These are phyloP conservation scores for Eunapius fragilis DNA, from an alignment of 37 sponge, comb jelly and placozoan genomes.

Conservation along the genomic window DNA sequence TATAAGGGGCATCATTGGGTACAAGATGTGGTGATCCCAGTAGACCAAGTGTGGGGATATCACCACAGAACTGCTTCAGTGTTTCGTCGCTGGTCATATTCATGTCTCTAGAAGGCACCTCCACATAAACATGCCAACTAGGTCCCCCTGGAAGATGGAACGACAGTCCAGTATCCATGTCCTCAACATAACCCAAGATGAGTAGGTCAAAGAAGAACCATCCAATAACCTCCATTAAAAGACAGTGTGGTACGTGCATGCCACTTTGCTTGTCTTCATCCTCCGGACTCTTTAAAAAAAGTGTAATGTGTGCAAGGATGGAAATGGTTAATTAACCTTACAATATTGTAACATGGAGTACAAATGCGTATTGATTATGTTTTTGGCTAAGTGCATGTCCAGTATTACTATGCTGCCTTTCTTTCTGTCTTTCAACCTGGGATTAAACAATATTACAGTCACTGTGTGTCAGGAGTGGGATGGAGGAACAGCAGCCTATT, in stretches of 20 bases:
- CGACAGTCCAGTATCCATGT: slow-evolving; percentile 69
- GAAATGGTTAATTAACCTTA: too few species aligned
- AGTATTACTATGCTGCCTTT: too few species aligned
- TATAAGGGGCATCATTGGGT: slow-evolving; percentile 31
- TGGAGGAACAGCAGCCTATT: too few species aligned
- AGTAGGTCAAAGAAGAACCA: slow-evolving; percentile 93
- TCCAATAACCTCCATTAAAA: slow-evolving; percentile 72
- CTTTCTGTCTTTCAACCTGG: too few species aligned
- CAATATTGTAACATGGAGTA: too few species aligned
- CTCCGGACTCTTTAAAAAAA: neutral
- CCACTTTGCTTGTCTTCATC: neutral
- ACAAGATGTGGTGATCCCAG: slow-evolving; percentile 58
- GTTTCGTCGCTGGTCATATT: slow-evolving; percentile 33
- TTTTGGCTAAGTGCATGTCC: too few species aligned
- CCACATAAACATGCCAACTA: slow-evolving; percentile 77
- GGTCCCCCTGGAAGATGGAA: slow-evolving; percentile 72
- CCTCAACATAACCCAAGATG: slow-evolving; percentile 85
- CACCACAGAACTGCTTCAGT: slow-evolving; percentile 50
- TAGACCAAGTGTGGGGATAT: slow-evolving; percentile 59
- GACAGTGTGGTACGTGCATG: slow-evolving; percentile 29
- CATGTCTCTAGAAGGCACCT: slow-evolving; percentile 46
- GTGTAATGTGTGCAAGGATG: neutral
- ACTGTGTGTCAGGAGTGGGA: too few species aligned
- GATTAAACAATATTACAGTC: too few species aligned
- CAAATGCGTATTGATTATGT: too few species aligned